Evolutionary conservation across 2,888 invertebrate species (phyloP).

Genomic region (Athripsodes cinereus): DNA sequence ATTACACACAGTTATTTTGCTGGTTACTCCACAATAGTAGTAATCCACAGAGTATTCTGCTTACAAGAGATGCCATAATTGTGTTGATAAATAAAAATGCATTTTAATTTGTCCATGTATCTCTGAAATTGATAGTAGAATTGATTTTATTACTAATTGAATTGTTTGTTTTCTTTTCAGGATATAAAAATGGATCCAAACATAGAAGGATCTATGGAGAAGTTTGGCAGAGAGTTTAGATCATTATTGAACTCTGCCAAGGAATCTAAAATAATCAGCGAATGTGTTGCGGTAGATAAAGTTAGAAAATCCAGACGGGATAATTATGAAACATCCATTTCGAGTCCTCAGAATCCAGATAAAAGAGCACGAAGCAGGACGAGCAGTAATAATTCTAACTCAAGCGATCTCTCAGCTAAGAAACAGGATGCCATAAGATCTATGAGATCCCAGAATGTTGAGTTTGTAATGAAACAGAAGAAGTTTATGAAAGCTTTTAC

Average conservation of each 20-base stretch:
- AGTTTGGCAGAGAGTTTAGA: constrained; percentile 48
- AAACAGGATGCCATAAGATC: constrained; percentile 36
- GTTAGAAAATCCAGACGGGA: constrained; percentile 43
- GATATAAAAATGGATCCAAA: not conserved
- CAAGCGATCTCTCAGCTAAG: constrained; percentile 42
- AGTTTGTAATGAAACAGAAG: constrained; percentile 57
- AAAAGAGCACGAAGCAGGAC: constrained; percentile 36
- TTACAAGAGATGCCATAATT: too few species aligned
- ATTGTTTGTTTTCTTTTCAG: not conserved
- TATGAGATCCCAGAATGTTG: constrained; percentile 58
- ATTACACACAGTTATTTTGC: too few species aligned
- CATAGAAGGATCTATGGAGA: not conserved
- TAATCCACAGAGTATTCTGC: too few species aligned
- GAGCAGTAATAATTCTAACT: constrained; percentile 39
- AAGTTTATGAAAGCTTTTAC: constrained; percentile 53
- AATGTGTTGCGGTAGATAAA: constrained; percentile 50
- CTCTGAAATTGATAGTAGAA: not conserved
- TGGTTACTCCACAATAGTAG: too few species aligned
- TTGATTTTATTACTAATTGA: not conserved
- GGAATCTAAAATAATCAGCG: constrained; percentile 60
- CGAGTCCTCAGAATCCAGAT: constrained; percentile 41
- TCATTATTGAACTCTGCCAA: constrained; percentile 60
- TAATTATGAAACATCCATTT: constrained; percentile 43
- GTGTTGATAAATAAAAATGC: too few species aligned
- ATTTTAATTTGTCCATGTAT: too few species aligned